A percentile compares a stretch with the other conserved stretches of the same genome.
These are phyloP conservation scores for Ormyrus nitidulus DNA, from an alignment of 2,888 invertebrate genomes.

Conservation along the genomic window DNA sequence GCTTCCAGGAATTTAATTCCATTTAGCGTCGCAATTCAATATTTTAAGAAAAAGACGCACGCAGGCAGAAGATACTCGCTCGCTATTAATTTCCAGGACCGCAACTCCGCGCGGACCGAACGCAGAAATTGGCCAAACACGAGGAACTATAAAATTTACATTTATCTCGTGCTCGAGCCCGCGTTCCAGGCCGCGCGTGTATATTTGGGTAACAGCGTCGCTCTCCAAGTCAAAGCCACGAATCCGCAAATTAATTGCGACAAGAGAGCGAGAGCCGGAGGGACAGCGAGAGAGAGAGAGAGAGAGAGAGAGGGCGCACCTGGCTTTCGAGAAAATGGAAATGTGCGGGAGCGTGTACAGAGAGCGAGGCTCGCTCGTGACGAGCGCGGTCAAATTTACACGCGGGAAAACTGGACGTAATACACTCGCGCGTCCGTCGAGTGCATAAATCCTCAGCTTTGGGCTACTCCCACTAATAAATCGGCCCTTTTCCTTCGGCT, in stretches of 20 bases:
- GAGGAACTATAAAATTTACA: slow-evolving; percentile 37
- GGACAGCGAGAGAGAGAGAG: no score
- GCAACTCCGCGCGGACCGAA: background rate
- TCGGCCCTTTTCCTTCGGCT: no score
- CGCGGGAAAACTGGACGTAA: slow-evolving; percentile 3
- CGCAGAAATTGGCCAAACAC: slow-evolving; percentile 6
- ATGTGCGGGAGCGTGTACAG: background rate
- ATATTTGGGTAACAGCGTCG: background rate
- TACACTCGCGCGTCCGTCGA: no score
- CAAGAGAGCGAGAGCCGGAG: background rate
- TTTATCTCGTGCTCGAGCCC: background rate
- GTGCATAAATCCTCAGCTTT: no score
- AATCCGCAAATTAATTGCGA: slow-evolving; percentile 47
- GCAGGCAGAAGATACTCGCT: no score
- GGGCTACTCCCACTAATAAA: no score
- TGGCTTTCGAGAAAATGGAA: slow-evolving; percentile 42
- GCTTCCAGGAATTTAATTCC: no score
- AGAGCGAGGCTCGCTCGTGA: background rate
- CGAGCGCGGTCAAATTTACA: slow-evolving; percentile 25
- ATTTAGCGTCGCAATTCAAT: no score
- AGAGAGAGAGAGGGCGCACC: background rate
- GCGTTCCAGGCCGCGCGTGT: background rate
- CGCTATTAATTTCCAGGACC: no score
- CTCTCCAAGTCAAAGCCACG: slow-evolving; percentile 40
- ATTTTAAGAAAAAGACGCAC: no score